Evolutionary conservation across 1,140 invertebrate genomes (phyloP).

Genomic region (Megalopta genalis): DNA sequence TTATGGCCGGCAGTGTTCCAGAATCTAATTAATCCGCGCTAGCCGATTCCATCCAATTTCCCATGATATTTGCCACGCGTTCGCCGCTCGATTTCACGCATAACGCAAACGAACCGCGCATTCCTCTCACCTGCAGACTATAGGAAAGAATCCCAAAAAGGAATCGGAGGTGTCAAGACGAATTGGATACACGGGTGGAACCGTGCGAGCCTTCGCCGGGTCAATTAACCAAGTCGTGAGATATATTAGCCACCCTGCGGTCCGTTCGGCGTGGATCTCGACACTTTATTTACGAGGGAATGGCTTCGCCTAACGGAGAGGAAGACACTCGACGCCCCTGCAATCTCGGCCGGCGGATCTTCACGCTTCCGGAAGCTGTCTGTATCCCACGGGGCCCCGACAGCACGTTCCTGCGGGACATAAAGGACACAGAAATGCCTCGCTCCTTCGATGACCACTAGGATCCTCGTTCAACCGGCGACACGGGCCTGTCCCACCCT

Average conservation of each 20-base stretch:
- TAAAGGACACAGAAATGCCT: conserved; percentile 4
- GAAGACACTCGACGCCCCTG: conserved; percentile 45
- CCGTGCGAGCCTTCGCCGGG: conserved; percentile 52
- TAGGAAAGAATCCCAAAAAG: conserved; percentile 51
- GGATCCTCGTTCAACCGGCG: background rate
- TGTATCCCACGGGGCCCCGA: conserved; percentile 61
- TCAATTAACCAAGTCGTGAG: conserved; percentile 72
- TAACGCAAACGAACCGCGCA: conserved; percentile 54
- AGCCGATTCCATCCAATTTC: conserved; percentile 14
- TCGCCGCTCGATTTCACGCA: conserved; percentile 36
- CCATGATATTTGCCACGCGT: conserved; percentile 2
- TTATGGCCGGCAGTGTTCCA: conserved; percentile 1
- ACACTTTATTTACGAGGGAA: conserved; percentile 67
- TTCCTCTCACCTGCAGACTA: conserved; percentile 52
- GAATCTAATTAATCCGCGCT: conserved; percentile 11
- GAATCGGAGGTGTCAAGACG: conserved; percentile 61
- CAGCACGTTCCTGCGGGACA: conserved; percentile 5
- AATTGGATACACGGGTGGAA: conserved; percentile 60
- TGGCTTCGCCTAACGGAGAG: conserved; percentile 45
- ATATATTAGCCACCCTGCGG: conserved; percentile 68
- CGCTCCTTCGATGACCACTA: background rate
- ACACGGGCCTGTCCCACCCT: background rate
- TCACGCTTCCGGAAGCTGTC: conserved; percentile 77
- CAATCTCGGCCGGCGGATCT: conserved; percentile 73
- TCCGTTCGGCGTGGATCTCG: conserved; percentile 56